These are phyloP conservation scores for Hycleus phaleratus DNA, from an alignment of 1,140 invertebrate species.

Conservation along the genomic window DNA sequence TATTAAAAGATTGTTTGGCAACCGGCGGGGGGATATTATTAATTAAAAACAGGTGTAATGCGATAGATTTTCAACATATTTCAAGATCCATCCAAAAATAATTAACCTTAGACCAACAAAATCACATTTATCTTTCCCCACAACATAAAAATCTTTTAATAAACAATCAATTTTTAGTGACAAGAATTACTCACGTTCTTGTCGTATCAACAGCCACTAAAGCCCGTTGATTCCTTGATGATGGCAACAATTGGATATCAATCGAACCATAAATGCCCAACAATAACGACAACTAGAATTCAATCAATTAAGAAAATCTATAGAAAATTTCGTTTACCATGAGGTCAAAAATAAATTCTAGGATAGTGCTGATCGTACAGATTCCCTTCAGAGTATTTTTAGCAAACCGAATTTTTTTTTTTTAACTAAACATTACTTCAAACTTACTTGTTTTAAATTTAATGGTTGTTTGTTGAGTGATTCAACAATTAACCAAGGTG, in stretches of 20 bases:
- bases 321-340: too few relatives aligned
- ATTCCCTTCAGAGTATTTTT: neutral
- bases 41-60: conserved; percentile 16
- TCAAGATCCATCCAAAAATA: too few relatives aligned
- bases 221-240: conserved; percentile 25
- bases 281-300: conserved; percentile 37
- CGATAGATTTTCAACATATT: too few relatives aligned
- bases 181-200: conserved; percentile 36
- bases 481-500: conserved; percentile 46
- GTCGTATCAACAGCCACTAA: conserved; percentile 43
- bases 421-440: neutral
- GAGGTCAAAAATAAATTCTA: too few relatives aligned
- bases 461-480: conserved; percentile 30
- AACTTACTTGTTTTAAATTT: conserved; percentile 36
- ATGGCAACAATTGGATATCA: conserved; percentile 38
- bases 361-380: too few relatives aligned
- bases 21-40: conserved; percentile 7
- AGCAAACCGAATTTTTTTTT: neutral
- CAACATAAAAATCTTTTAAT: too few relatives aligned
- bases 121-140: too few relatives aligned
- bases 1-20: conserved; percentile 12
- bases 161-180: too few relatives aligned
- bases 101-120: too few relatives aligned
- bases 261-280: conserved; percentile 41
- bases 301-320: too few relatives aligned